Evolutionary conservation across 1,140 invertebrate genomes (phyloP).

Genomic region (Euborellia annulipes): DNA sequence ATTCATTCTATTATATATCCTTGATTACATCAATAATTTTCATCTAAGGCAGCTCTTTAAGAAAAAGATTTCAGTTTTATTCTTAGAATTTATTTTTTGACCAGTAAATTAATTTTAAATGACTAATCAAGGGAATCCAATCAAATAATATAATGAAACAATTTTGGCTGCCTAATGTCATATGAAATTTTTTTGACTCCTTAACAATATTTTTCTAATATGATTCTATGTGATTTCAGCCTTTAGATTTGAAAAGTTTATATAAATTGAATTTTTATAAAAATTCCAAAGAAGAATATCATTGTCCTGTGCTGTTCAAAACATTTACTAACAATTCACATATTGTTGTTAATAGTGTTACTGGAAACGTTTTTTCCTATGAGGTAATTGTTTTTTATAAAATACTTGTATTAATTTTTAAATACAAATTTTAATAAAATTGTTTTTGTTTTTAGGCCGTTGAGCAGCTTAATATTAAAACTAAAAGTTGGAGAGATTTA

Average conservation of each 20-base stretch:
- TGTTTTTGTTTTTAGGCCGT: slow-evolving; percentile 47
- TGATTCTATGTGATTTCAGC: slow-evolving; percentile 30
- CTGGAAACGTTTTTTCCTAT: slow-evolving; percentile 91
- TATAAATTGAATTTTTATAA: slow-evolving; percentile 81
- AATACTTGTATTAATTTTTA: slow-evolving; percentile 1
- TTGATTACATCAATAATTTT: too few species aligned
- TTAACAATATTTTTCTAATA: slow-evolving; percentile 5
- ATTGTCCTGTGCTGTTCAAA: slow-evolving; percentile 93
- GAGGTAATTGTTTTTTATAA: slow-evolving; percentile 38
- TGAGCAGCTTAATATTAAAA: slow-evolving; percentile 92
- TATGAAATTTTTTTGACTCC: too few species aligned
- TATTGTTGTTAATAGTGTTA: slow-evolving; percentile 79
- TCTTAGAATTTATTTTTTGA: too few species aligned
- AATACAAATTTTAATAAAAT: neutral
- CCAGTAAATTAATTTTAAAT: too few species aligned
- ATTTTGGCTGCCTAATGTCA: too few species aligned
- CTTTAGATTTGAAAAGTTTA: slow-evolving; percentile 70
- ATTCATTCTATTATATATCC: too few species aligned
- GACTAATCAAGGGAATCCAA: too few species aligned
- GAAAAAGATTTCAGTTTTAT: too few species aligned
- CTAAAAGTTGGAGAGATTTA: slow-evolving; percentile 87
- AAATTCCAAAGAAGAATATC: slow-evolving; percentile 69
- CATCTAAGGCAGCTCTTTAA: too few species aligned
- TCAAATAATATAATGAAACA: too few species aligned
- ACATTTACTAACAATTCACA: slow-evolving; percentile 90